phyloP scores from a whole-genome alignment of 35 echinoderm and acorn worm genomes.

The Hemicentrotus pulcherrimus region DNA sequence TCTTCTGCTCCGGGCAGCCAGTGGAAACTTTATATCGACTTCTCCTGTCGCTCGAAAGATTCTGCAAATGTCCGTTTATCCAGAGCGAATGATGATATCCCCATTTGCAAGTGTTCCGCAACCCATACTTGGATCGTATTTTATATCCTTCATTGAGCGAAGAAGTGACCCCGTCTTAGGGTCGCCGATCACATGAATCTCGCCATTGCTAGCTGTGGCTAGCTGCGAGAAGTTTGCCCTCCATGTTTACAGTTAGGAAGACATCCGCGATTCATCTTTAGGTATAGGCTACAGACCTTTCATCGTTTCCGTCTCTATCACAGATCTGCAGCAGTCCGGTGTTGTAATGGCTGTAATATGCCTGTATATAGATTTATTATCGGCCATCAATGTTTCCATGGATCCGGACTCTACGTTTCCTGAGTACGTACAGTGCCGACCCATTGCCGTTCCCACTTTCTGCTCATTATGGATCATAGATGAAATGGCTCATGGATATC shows the following conservation, averaged over 20 bases:
- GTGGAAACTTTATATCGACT: neutral
- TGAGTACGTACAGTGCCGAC: neutral
- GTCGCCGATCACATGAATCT: neutral
- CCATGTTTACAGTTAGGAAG: constrained; percentile 12
- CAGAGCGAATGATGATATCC: neutral
- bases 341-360: constrained; percentile 33
- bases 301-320: neutral
- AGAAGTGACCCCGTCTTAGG: neutral
- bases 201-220: neutral
- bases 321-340: neutral
- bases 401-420: neutral
- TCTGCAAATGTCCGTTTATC: neutral
- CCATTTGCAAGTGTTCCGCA: neutral
- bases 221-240: constrained; percentile 5
- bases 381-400: neutral
- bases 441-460: neutral
- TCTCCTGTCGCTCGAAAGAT: neutral
- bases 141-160: neutral
- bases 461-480: neutral
- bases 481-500: neutral
- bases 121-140: neutral
- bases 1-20: constrained; percentile 1
- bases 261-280: neutral
- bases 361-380: too few species aligned
- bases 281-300: neutral